Percentiles rank a stretch among this genome's conserved stretches.
These are phyloP conservation scores for Gymnocypris eckloni DNA, from an alignment of 2,797 vertebrate species.

Conservation along the genomic window DNA sequence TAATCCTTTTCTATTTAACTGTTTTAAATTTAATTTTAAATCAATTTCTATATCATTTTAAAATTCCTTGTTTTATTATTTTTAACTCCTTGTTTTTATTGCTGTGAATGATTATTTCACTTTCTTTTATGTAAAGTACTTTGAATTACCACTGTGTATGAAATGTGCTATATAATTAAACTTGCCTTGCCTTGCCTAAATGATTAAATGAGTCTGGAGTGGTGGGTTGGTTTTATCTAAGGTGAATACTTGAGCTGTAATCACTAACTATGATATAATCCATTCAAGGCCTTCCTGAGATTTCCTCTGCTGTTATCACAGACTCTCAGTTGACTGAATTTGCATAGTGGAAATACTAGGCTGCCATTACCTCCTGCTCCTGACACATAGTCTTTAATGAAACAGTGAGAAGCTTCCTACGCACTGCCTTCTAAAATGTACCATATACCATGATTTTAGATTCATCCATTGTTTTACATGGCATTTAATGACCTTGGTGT, in stretches of 20 bases:
- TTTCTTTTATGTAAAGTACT: too few relatives aligned
- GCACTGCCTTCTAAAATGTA: neutral
- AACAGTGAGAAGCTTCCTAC: neutral
- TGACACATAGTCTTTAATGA: constrained; percentile 21
- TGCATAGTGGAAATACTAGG: constrained; percentile 23
- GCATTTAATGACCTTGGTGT: neutral
- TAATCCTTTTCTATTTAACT: too few relatives aligned
- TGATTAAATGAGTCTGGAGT: neutral
- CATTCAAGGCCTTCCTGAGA: neutral
- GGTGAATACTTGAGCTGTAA: neutral
- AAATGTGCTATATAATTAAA: too few relatives aligned
- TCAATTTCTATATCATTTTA: too few relatives aligned
- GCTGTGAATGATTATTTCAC: too few relatives aligned
- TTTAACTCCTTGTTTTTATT: too few relatives aligned
- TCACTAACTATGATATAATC: neutral
- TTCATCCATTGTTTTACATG: neutral
- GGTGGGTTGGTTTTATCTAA: constrained; percentile 5
- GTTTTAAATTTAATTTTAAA: too few relatives aligned
- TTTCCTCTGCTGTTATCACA: constrained; percentile 36
- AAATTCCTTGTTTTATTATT: too few relatives aligned
- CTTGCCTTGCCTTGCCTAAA: too few relatives aligned
- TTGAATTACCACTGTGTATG: too few relatives aligned
- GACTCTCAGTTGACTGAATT: constrained; percentile 18
- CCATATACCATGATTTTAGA: neutral
- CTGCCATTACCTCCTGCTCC: neutral